These are phyloP conservation scores for Colletes gigas DNA, from an alignment of 1,140 invertebrate species.

Conservation along the genomic window DNA sequence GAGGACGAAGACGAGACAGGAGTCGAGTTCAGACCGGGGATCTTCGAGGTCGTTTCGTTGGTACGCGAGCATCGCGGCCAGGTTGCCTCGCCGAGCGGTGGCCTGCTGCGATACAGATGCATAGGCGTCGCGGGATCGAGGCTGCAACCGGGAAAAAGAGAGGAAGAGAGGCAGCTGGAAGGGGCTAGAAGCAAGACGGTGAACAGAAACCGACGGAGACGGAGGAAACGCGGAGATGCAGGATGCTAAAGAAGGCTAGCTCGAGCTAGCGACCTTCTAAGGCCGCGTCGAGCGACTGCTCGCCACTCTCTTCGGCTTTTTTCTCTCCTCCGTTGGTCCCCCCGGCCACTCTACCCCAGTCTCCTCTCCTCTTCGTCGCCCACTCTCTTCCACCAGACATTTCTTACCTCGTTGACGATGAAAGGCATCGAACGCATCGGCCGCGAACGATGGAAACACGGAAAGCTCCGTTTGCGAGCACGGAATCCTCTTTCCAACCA, in stretches of 20 bases:
- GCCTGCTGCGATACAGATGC: slow-evolving; percentile 46
- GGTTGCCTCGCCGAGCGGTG: slow-evolving; percentile 10
- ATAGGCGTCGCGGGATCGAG: slow-evolving; percentile 43
- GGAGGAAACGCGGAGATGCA: slow-evolving; percentile 42
- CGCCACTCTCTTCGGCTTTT: slow-evolving; percentile 63
- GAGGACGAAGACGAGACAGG: slow-evolving; percentile 23
- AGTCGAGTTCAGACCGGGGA: slow-evolving; percentile 28
- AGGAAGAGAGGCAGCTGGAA: not conserved
- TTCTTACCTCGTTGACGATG: slow-evolving; percentile 61
- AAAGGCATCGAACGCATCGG: slow-evolving; percentile 55
- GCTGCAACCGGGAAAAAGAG: slow-evolving; percentile 26
- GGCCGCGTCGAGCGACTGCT: slow-evolving; percentile 69
- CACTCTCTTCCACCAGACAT: slow-evolving; percentile 52
- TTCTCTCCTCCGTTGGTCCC: slow-evolving; percentile 48
- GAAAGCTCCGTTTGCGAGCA: slow-evolving; percentile 24
- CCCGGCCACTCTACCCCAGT: slow-evolving; percentile 13
- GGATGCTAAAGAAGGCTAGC: slow-evolving; percentile 72
- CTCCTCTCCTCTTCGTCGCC: slow-evolving; percentile 34
- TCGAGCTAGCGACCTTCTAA: slow-evolving; percentile 75
- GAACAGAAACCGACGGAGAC: not conserved
- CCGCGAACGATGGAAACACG: slow-evolving; percentile 41
- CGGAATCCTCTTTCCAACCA: slow-evolving; percentile 37
- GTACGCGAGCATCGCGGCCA: slow-evolving; percentile 35
- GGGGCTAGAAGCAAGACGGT: too few species aligned
- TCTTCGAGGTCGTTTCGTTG: slow-evolving; percentile 53